Base-by-base conservation (phyloP, 2,797 vertebrate genomes). In the Sternarchorhynchus goeldii region DNA sequence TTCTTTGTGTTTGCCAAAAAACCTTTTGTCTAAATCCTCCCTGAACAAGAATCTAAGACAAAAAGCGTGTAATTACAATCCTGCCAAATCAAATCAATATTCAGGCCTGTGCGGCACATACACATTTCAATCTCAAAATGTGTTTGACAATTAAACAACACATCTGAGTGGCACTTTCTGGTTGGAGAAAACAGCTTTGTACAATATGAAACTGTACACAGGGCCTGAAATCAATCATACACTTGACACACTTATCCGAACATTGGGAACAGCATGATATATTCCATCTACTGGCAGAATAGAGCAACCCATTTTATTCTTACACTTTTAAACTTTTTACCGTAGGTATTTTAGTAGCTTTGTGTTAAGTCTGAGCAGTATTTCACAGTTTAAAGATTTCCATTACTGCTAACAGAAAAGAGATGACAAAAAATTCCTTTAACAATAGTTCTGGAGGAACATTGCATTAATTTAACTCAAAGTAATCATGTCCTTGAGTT, bases 1-100 rank as follows among this genome's bases (percentile, higher is more conserved):
- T 72, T 72, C 18, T 36, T 57, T 57, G 69, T 57, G 69, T 72
- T 58, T 39, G n/a, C 69, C 32, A 58, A 58, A 12, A 70, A 56
- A 71, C 31, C 29, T 17, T 57, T 31, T 39, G 12, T 70, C 62
- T 73, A 72, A 73, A 73, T 79, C 77, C 60, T 77, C 29, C 36
- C 31, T 77, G 25, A 70, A 25, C 21, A 50, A 45, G 55, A 41
- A 21, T 10, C 56, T 59, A 68, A 77, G 57, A 77, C 76, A 77
- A 77, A 77, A 63, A 62, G 41, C 76, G 8, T 77, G 66, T 70
- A 70, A 77, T 77, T 70, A 62, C 58, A 62, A 62, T 70, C 63
- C 66, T 60, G 66, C 45, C n/a, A 50, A 55, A 72, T 72, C 14
- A 58, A 14, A 70, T 66, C 64, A 66, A 14, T 41, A 50, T 72